A percentile compares a stretch with the other conserved stretches of the same genome.
Evolutionary conservation across 2,888 invertebrate genomes (phyloP).

Genomic region (Therioaphis trifolii): DNA sequence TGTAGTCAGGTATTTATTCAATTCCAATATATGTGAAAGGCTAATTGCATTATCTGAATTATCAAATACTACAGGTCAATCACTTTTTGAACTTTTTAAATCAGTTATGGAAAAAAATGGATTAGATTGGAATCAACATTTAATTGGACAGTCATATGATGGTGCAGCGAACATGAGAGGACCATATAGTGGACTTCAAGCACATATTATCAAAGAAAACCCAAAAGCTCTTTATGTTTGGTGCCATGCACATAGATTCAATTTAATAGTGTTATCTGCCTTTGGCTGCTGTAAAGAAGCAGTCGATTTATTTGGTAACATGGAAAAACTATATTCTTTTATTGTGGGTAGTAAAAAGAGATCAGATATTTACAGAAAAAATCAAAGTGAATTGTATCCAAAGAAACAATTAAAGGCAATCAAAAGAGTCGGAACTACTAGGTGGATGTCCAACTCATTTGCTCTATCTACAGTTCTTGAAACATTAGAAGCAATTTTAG

Average conservation of each 20-base stretch:
- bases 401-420: not conserved
- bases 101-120: not conserved
- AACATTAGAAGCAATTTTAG: constrained; percentile 25
- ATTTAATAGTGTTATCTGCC: too few species aligned
- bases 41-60: constrained; percentile 25
- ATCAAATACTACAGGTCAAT: constrained; percentile 17
- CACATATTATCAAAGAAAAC: too few species aligned
- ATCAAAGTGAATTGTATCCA: constrained; percentile 8
- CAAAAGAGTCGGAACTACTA: constrained; percentile 3
- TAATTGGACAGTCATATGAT: not conserved
- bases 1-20: constrained; percentile 6
- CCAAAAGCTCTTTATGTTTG: too few species aligned
- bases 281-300: constrained; percentile 17
- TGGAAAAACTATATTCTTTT: constrained; percentile 20
- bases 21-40: constrained; percentile 8
- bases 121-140: not conserved
- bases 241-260: too few species aligned
- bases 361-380: constrained; percentile 3
- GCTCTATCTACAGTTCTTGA: constrained; percentile 9
- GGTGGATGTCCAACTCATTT: constrained; percentile 24
- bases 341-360: constrained; percentile 15
- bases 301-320: constrained; percentile 30
- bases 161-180: not conserved
- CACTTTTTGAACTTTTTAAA: constrained; percentile 28
- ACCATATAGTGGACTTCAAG: not conserved